A percentile compares a stretch with the other conserved stretches of the same genome.
Evolutionary conservation across 2,888 invertebrate genomes (phyloP).

Genomic region (Zaprionus obscuricornis): DNA sequence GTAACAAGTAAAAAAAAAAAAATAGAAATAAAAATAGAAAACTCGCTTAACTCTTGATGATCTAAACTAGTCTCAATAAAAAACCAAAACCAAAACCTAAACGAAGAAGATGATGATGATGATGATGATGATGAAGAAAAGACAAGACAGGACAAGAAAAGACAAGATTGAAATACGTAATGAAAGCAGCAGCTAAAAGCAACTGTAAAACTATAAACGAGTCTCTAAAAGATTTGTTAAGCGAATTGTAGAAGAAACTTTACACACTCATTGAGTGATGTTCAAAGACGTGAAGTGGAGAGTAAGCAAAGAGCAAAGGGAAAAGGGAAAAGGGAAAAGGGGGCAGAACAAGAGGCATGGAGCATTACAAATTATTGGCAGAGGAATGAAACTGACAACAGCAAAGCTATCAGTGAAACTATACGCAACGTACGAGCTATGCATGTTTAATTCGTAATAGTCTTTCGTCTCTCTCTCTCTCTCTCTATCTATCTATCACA

Average conservation of each 20-base stretch:
- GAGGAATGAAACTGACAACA: conserved; percentile 35
- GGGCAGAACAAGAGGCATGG: neutral
- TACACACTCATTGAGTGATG: conserved; percentile 32
- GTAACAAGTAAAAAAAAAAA: too few species aligned
- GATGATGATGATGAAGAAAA: too few species aligned
- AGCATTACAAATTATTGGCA: conserved; percentile 26
- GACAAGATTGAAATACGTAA: neutral
- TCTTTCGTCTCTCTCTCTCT: too few species aligned
- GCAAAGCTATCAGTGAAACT: conserved; percentile 42
- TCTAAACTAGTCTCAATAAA: too few species aligned
- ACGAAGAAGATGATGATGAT: too few species aligned
- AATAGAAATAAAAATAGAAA: too few species aligned
- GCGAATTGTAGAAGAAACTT: conserved; percentile 42
- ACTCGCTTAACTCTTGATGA: too few species aligned
- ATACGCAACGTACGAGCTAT: conserved; percentile 24
- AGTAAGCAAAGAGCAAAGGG: neutral
- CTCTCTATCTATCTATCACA: too few species aligned
- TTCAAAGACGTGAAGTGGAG: too few species aligned
- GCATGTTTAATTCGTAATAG: conserved; percentile 52
- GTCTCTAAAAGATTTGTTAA: conserved; percentile 33
- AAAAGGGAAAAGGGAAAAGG: neutral
- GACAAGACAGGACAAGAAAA: too few species aligned
- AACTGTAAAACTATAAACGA: conserved; percentile 25
- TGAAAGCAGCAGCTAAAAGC: conserved; percentile 16
- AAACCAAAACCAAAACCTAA: too few species aligned